Base-by-base conservation (phyloP, 1,140 invertebrate genomes). In the Oedothorax gibbosus region DNA sequence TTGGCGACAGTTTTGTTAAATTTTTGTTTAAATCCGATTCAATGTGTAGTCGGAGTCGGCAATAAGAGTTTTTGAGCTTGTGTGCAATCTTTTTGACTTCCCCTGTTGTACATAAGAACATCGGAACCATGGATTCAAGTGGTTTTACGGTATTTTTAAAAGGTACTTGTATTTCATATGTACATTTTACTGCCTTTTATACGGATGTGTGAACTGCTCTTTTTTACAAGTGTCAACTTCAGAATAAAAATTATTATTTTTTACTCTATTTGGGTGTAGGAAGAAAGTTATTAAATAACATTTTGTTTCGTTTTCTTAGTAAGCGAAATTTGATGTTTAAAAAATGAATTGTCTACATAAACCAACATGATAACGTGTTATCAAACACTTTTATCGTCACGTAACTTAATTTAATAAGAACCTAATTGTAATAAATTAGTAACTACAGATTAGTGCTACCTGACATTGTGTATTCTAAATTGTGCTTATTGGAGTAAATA, bases 111-210 rank as follows among this genome's bases (percentile, higher is more conserved):
- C 15, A 81, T 79, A 79, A 79, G 49, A 69, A 14, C 35, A 81
- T 57, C 49, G 50, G 54, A 51, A 66, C 62, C 78, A 69, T 69
- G 69, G 65, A 71, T 71, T 49, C 12, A 60, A 81, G 35, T n/a
- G 66, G 66, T 81, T 81, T 81, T 81, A 81, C 71, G 71, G 78
- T 81, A 81, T 81, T 81, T 81, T 81, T 81, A 81, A 81, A 81
- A 56, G 50, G 66, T 81, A 64, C 75, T 65, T 53, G 66, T 81
- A 81, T 81, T 71, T 65, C 78, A 81, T 81, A 81, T 81, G 78
- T 81, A 81, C 56, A 81, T 81, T 71, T 81, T 68, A 81, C 78
- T 81, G 78, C 53, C 66, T 81, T 81, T 81, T 81, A 81, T 81
- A 81, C 78, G 15, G 18, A 71, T 81, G 53, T 81, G 56, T 81